phyloP scores from a whole-genome alignment of 2,797 vertebrate species.

The Cuniculus paca region DNA sequence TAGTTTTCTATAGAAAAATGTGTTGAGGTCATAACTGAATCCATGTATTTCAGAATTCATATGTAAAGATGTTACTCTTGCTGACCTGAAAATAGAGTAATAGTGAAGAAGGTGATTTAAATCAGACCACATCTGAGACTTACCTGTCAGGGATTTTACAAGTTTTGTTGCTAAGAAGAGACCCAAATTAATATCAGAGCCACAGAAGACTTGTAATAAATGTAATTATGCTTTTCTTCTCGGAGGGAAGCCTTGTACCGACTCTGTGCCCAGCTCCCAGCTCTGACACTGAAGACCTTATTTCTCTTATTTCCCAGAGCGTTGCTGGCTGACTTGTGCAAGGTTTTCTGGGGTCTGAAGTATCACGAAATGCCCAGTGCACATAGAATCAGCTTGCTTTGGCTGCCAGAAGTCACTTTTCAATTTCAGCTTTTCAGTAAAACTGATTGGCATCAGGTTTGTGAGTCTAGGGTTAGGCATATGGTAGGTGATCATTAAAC shows the following conservation, averaged over 20 bases:
- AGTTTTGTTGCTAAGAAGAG: background rate
- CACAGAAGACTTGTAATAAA: background rate
- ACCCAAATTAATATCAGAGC: background rate
- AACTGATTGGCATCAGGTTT: background rate
- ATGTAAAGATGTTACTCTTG: background rate
- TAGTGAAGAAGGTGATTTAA: background rate
- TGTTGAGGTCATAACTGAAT: background rate
- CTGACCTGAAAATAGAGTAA: background rate
- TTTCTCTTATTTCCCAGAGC: background rate
- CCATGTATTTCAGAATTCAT: slow-evolving; percentile 35
- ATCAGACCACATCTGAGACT: background rate
- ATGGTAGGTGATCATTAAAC: background rate
- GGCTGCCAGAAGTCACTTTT: background rate
- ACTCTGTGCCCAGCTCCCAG: background rate
- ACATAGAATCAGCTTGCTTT: background rate
- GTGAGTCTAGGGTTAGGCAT: accelerated
- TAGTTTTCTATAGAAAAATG: slow-evolving; percentile 52
- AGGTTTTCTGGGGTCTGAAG: background rate
- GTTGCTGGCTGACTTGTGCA: background rate
- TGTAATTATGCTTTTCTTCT: background rate
- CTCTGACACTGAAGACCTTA: background rate
- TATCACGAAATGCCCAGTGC: background rate
- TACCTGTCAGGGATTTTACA: background rate
- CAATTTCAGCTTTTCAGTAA: background rate
- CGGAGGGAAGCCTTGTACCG: background rate